Conservation (phyloP, 2,797 vertebrate genomes). For the Staurois parvus region DNA sequence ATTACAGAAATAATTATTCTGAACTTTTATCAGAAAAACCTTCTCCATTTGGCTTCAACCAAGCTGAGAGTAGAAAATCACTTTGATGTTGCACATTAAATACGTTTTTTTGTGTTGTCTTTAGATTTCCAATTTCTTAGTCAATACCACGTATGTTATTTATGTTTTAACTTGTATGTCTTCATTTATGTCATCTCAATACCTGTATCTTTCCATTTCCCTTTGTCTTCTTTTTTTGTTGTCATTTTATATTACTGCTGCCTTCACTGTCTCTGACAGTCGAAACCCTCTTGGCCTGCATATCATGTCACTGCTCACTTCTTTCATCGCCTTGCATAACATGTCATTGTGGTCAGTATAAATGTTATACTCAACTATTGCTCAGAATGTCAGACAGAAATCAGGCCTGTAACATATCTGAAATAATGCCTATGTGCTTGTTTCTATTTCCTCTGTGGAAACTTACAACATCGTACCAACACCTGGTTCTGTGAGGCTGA, state of each 20-base stretch:
- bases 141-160: no score
- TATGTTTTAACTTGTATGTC: no score
- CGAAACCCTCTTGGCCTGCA: background rate
- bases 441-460: slow-evolving; percentile 11
- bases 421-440: slow-evolving; percentile 8
- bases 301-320: background rate
- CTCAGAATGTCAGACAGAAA: slow-evolving; percentile 3
- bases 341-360: background rate
- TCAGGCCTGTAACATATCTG: background rate
- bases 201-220: background rate
- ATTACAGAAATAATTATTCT: no score
- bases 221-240: background rate
- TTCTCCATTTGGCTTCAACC: no score
- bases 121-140: no score
- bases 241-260: background rate
- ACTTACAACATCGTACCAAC: background rate
- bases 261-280: background rate
- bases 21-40: no score
- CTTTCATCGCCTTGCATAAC: background rate
- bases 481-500: background rate
- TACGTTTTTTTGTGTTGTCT: no score
- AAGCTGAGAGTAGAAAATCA: no score
- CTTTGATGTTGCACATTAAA: no score
- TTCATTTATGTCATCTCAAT: background rate
- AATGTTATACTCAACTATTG: background rate